Conservation (phyloP, 2,888 invertebrate genomes). For the Lasioglossum zephyrum region DNA sequence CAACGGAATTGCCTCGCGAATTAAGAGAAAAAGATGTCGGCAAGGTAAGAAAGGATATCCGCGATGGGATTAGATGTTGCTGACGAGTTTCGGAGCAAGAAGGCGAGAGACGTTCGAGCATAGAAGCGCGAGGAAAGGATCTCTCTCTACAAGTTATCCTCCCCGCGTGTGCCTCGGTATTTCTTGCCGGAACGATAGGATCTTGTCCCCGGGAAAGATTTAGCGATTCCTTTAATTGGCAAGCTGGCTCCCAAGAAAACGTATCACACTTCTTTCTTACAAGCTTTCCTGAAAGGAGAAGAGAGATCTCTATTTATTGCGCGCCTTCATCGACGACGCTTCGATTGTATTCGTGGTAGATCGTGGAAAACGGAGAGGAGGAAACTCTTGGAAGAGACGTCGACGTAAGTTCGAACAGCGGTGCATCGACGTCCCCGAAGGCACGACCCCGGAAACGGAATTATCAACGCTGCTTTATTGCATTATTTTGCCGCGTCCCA, state of each 20-base stretch:
- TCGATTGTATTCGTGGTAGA: neutral
- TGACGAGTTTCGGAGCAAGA: neutral
- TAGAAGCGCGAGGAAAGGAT: neutral
- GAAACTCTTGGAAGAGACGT: conserved; percentile 14
- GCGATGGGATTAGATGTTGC: neutral
- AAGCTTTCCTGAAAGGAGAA: neutral
- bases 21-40: neutral
- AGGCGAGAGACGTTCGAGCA: neutral
- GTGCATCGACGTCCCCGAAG: conserved; percentile 9
- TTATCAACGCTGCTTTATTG: conserved; percentile 5
- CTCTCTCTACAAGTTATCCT: neutral
- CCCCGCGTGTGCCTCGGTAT: conserved; percentile 18
- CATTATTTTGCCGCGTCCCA: neutral
- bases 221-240: conserved; percentile 20
- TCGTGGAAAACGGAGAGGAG: neutral
- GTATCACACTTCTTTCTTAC: neutral
- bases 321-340: too few species aligned
- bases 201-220: conserved; percentile 14
- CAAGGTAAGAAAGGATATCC: neutral
- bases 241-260: neutral
- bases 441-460: conserved; percentile 10
- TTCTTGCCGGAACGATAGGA: conserved; percentile 21
- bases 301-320: neutral
- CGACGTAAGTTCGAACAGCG: conserved; percentile 5
- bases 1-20: neutral